phyloP scores from a whole-genome alignment of 2,888 invertebrate genomes.

The Acronicta alni region DNA sequence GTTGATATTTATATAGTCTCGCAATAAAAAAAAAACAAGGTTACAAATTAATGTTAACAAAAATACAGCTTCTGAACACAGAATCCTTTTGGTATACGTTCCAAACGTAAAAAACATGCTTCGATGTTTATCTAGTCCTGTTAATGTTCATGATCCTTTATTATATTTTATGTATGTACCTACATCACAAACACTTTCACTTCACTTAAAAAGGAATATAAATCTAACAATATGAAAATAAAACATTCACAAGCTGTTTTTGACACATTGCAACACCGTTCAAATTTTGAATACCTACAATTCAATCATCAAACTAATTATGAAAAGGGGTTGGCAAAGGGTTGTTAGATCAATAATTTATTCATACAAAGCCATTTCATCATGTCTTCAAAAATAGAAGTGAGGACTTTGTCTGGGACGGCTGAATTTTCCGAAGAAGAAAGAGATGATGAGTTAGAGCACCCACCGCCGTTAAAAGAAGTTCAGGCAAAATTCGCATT shows the following conservation, averaged over 20 bases:
- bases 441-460: slow-evolving; percentile 44
- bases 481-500: slow-evolving; percentile 71
- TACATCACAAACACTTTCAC: too few relatives aligned
- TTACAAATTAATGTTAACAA: too few relatives aligned
- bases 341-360: slow-evolving; percentile 29
- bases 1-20: too few relatives aligned
- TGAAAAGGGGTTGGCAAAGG: slow-evolving; percentile 9
- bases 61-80: too few relatives aligned
- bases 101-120: too few relatives aligned
- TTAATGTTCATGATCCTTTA: too few relatives aligned
- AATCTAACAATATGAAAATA: too few relatives aligned
- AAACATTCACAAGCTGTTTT: background rate
- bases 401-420: slow-evolving; percentile 66
- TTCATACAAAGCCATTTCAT: slow-evolving; percentile 32
- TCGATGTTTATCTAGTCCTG: too few relatives aligned
- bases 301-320: background rate
- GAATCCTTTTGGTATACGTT: too few relatives aligned
- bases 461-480: slow-evolving; percentile 52
- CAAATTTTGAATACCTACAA: background rate
- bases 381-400: slow-evolving; percentile 60
- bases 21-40: too few relatives aligned
- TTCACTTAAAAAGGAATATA: too few relatives aligned
- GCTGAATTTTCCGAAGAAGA: slow-evolving; percentile 61
- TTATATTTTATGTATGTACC: background rate
- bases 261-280: slow-evolving; percentile 14